These are phyloP conservation scores for Styela clava DNA, from an alignment of 23 tunicate genomes.

Conservation along the genomic window DNA sequence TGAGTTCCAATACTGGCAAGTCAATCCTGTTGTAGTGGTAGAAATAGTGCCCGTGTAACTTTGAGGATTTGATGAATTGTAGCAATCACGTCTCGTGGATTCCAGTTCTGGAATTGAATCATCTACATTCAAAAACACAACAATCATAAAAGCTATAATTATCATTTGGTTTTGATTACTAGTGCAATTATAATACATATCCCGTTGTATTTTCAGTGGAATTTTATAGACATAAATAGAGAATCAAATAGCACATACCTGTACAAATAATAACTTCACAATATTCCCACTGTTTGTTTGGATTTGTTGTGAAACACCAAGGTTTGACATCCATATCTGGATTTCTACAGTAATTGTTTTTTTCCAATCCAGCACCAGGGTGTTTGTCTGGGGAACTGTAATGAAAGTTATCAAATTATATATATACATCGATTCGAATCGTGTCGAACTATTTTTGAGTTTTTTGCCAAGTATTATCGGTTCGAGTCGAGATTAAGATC, in stretches of 20 bases:
- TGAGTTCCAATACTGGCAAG: constrained; percentile 8
- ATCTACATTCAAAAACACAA: neutral
- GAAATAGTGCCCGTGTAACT: constrained; percentile 2
- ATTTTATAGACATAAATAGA: too few species aligned
- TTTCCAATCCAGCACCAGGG: constrained; percentile 30
- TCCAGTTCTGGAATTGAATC: neutral
- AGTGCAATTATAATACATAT: too few species aligned
- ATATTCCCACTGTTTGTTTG: constrained; percentile 35
- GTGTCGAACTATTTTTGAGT: too few species aligned
- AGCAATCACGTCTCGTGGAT: neutral
- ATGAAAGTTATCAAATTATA: neutral
- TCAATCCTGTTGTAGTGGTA: constrained; percentile 1
- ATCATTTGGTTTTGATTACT: too few species aligned
- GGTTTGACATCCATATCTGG: constrained; percentile 39
- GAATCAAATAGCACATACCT: too few species aligned
- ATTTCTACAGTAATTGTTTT: constrained; percentile 48
- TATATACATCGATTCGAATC: too few species aligned
- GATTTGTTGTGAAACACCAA: constrained; percentile 46
- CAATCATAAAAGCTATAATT: too few species aligned
- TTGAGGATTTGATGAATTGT: neutral
- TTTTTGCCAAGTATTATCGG: too few species aligned
- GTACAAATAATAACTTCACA: constrained; percentile 25
- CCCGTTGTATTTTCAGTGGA: too few species aligned
- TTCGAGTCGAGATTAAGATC: too few species aligned
- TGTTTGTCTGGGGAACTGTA: constrained; percentile 18